Evolutionary conservation across 2,113 vertebrate genomes (phyloP).

Genomic region (Sinocyclocheilus anophthalmus): DNA sequence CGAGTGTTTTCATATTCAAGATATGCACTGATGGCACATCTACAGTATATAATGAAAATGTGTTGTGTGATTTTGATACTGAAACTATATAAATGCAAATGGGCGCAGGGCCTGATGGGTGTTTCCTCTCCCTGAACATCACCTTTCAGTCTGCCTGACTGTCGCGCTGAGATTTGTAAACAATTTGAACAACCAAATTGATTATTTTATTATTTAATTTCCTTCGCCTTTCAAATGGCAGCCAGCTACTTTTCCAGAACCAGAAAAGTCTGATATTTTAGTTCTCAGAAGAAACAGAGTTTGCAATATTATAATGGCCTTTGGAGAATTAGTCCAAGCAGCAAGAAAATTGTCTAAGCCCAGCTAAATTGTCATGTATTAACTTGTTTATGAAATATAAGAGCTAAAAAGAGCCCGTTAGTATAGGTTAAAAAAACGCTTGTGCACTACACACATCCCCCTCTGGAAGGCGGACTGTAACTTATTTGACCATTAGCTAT

Average conservation of each 20-base stretch:
- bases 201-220: constrained; percentile 55
- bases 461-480: background rate
- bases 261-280: background rate
- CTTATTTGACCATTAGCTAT: background rate
- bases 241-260: background rate
- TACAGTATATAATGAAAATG: constrained; percentile 72
- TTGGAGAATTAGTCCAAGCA: background rate
- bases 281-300: background rate
- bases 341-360: no score
- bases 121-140: constrained; percentile 52
- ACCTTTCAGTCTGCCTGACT: constrained; percentile 52
- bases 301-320: background rate
- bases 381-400: background rate
- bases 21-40: constrained; percentile 64
- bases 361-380: background rate
- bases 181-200: constrained; percentile 64
- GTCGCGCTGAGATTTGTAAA: constrained; percentile 60
- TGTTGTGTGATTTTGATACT: constrained; percentile 69
- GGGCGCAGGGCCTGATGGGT: constrained; percentile 60
- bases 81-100: constrained; percentile 74
- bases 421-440: background rate
- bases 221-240: constrained; percentile 43
- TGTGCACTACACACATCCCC: background rate
- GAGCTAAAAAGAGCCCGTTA: background rate
- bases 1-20: constrained; percentile 59